Evolutionary conservation across 2,797 vertebrate species (phyloP), one percentile per base, ranked within the genome.

Genomic region (Adrianichthys oophorus): DNA sequence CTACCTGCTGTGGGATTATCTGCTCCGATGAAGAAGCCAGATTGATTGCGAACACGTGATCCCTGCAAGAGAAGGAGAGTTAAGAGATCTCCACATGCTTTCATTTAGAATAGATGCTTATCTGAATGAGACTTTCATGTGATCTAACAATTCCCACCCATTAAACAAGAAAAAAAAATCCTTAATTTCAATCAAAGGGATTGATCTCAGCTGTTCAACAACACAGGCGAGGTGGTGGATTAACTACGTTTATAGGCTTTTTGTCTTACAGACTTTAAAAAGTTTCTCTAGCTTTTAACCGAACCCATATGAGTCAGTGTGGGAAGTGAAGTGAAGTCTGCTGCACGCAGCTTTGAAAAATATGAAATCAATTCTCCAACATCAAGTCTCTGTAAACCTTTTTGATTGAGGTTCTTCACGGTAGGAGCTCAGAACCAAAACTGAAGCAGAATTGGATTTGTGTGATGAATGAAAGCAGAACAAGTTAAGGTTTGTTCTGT

Each of bases 41-140:
- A 72, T 95, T 93, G 53, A 98, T 89, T 78, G 95, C 93, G 50
- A 95, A 98, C 80, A 98, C 93, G 13, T 97, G 94, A 76, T 98
- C 96, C 87, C 96, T 98, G 85, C 15, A 81, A 68, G 29, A 84
- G 23, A 72, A 17, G 57, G 18, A 5, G 54, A 17, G 26, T 76
- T 50, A 70, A 19, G 21, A 23, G 15, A 8, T 59, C 50, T 52
- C 17, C 16, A 37, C 48, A 21, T 40, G 24, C 24, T 55, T 18
- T 56, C 13, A 32, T 3, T 24, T n/a, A 57, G 24, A 37, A 7
- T 40, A 5, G 13, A 44, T 14, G 4, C 16, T 46, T 43, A 5
- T 47, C 7, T 68, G 2, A 53, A 68, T 52, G 21, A 21, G 56
- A 55, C 40, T 4, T 4, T 1, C 54, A 32, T 18, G 47, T 45